Percentiles rank a stretch among this genome's conserved stretches.
Evolutionary conservation across 2,113 vertebrate genomes (phyloP).

Genomic region (Chionomys nivalis): DNA sequence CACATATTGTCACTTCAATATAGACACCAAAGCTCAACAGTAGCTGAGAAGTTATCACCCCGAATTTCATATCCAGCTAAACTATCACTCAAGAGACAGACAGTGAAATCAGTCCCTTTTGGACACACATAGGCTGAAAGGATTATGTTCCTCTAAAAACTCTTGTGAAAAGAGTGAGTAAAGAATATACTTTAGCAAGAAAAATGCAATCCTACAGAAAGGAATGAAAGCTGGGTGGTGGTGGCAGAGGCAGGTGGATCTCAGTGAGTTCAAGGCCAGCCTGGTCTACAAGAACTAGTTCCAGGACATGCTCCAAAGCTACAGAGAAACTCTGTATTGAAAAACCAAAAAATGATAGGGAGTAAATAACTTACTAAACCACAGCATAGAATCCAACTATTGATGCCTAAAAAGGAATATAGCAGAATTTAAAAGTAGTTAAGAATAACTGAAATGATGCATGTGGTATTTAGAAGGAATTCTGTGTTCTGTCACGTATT

Average conservation of each 20-base stretch:
- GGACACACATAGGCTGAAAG: not conserved
- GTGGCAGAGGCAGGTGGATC: too few species aligned
- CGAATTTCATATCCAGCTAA: conserved; percentile 33
- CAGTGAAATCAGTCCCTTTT: not conserved
- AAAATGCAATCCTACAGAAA: conserved; percentile 25
- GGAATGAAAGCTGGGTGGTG: not conserved
- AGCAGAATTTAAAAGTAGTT: not conserved
- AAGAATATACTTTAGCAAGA: not conserved
- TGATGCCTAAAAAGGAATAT: not conserved
- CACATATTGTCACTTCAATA: not conserved
- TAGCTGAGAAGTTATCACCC: not conserved
- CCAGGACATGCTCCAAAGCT: too few species aligned
- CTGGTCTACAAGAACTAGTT: too few species aligned
- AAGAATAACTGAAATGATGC: not conserved
- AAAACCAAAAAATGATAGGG: not conserved
- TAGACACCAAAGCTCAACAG: not conserved
- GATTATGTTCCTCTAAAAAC: not conserved
- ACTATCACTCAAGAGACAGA: not conserved
- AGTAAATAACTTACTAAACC: not conserved
- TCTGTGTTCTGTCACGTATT: not conserved
- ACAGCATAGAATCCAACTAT: not conserved
- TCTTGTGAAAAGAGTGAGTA: conserved; percentile 4
- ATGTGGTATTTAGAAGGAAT: not conserved
- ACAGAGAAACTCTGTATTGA: too few species aligned
- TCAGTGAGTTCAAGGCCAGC: too few species aligned